Evolutionary conservation across 2,888 invertebrate species (phyloP), one percentile per base, ranked within the genome.

Genomic region (Sarcophaga subvicina): DNA sequence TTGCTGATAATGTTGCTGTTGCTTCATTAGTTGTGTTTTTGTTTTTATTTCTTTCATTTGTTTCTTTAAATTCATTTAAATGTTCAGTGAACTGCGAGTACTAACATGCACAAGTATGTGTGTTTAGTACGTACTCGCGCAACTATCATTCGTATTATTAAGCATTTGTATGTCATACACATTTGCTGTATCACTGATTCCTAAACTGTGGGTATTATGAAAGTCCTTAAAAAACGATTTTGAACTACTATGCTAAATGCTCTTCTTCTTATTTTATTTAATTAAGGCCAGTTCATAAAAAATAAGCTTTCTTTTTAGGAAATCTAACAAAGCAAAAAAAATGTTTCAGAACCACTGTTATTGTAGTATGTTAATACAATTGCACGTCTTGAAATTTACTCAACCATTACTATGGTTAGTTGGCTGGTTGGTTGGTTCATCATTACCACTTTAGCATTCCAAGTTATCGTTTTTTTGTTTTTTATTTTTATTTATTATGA

Each of bases 331-430:
- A 37, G 54, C 4, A 12, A 54, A 12, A n/a, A 4, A n/a, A 20
- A 62, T 22, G 4, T 3, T 70, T 70, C 14, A 54, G 70, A 70
- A 70, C 10, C 70, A 17, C 70, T 70, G 54, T 70, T 49, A 60
- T 20, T 62, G 64, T 73, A 67, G 60, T 49, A 27, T 69, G 12
- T 25, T 54, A 63, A 54, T 45, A 62, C 27, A 27, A 63, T 64
- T 54, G 54, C 17, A 54, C 54, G 17, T 54, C 17, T 17, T 10
- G 17, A 62, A 79, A 82, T 78, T 72, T 49, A 86, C 71, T 83
- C 80, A 80, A 80, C 76, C 83, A 64, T 83, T 77, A 59, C 63
- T 67, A 60, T 71, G 63, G 63, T 54, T n/a, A 72, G 54, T 54
- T n/a, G 47, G 49, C 22, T 27, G 59, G n/a, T 71, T 59, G 10